These are phyloP conservation scores for Xenops minutus DNA, from an alignment of 2,797 vertebrate species.

Conservation along the genomic window DNA sequence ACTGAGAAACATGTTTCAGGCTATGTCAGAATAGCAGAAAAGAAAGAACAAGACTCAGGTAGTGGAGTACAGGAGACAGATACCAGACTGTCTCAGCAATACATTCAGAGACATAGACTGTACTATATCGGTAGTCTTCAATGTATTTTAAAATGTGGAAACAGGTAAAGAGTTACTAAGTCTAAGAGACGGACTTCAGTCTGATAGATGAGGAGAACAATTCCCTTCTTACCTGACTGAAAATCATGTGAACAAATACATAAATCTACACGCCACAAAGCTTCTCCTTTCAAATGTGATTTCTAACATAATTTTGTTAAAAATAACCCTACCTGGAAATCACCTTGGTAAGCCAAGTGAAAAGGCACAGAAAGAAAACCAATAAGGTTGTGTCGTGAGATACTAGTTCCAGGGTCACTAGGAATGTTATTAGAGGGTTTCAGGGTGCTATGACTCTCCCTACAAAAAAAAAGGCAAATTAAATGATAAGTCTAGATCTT, in stretches of 20 bases:
- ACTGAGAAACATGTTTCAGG: not conserved
- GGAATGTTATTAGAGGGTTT: not conserved
- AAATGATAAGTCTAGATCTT: not conserved
- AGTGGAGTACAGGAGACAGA: not conserved
- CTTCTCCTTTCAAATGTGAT: not conserved
- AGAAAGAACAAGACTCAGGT: not conserved
- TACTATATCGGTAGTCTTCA: accelerated
- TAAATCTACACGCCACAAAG: not conserved
- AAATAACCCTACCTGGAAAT: not conserved
- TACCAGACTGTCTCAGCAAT: not conserved
- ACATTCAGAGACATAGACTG: accelerated
- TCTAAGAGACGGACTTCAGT: not conserved
- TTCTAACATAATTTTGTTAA: not conserved
- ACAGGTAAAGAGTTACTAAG: not conserved
- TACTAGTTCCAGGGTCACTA: not conserved
- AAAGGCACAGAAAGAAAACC: not conserved
- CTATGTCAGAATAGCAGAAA: not conserved
- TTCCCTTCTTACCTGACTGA: not conserved
- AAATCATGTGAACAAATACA: not conserved
- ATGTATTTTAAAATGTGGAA: not conserved
- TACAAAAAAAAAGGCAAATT: not conserved
- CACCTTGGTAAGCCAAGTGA: not conserved
- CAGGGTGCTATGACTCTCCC: not conserved
- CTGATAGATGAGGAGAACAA: not conserved
- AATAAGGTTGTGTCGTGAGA: not conserved